phyloP scores from a whole-genome alignment of 2,797 vertebrate genomes.

The Bovichtus diacanthus region DNA sequence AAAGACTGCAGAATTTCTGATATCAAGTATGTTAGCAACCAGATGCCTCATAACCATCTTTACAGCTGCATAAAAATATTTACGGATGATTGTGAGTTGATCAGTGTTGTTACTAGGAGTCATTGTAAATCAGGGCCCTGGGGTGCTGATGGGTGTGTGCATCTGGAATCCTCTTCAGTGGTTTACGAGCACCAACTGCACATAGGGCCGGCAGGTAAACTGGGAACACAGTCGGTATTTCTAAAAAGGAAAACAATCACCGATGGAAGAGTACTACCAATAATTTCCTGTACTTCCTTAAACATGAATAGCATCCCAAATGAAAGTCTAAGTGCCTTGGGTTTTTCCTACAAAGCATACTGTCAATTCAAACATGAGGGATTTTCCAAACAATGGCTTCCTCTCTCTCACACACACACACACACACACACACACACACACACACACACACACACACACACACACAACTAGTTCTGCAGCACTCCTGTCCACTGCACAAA shows the following conservation, averaged over 20 bases:
- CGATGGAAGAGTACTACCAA: too few species aligned
- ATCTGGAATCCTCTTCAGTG: conserved; percentile 8
- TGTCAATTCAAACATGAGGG: background rate
- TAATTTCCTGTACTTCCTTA: too few species aligned
- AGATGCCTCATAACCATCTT: background rate
- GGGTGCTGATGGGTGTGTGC: conserved; percentile 18
- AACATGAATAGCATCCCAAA: background rate
- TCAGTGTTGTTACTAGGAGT: background rate
- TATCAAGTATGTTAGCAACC: background rate
- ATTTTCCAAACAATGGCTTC: conserved; percentile 13
- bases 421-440: background rate
- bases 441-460: background rate
- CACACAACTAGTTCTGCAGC: background rate
- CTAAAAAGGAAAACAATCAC: background rate
- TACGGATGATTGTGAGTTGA: conserved; percentile 5
- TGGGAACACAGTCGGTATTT: background rate
- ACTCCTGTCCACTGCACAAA: conserved; percentile 37
- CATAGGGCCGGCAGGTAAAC: background rate
- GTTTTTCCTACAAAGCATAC: background rate
- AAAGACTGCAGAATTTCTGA: background rate
- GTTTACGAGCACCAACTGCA: background rate
- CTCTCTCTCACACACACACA: too few species aligned
- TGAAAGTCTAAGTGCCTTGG: background rate
- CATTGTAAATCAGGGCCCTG: conserved; percentile 1
- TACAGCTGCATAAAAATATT: background rate